Evolutionary conservation across 2,888 invertebrate species (phyloP), one percentile per base, ranked within the genome.

Genomic region (Yponomeuta cagnagella): DNA sequence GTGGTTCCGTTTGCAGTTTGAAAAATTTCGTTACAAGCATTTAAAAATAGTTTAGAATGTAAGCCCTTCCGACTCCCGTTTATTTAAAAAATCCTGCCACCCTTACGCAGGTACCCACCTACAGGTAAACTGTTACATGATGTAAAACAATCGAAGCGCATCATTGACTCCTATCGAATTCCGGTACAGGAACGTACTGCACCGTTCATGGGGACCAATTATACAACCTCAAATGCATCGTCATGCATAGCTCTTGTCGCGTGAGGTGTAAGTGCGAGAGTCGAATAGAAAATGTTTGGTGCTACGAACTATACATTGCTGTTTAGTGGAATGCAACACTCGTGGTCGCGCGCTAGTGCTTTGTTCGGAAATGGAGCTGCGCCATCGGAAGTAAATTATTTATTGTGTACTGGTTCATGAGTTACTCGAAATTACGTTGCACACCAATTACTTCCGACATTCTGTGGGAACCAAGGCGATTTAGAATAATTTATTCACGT

Each of bases 311-410:
- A 43, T 43, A 43, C 63, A 15, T n/a, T 63, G 63, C 23, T 64
- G 10, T 30, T 31, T 64, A 23, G 8, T 30, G 64, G 64, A 23
- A 64, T 64, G 64, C 30, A 4, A 30, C 30, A 58, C 52, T 58
- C 64, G 30, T 70, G 75, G 78, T 73, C 78, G 77, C 84, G 87
- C 78, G 83, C 75, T 78, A 82, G 74, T 82, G 82, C 75, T 70
- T 76, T 72, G 77, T 78, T 87, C 86, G 89, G 89, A 89, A 88
- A 82, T 83, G 81, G 77, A 79, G 83, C 86, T 84, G 87, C 82
- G 83, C 77, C 79, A 81, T 82, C 86, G 88, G 89, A 88, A 86
- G 81, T 83, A 75, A 78, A 78, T 81, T 84, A 85, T 31, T 30
- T 15, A 30, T 68, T 82, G 84, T 82, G 83, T 80, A 23, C 81